These are phyloP conservation scores for Drosophila rellima DNA, from an alignment of 2,888 invertebrate species.

Conservation along the genomic window DNA sequence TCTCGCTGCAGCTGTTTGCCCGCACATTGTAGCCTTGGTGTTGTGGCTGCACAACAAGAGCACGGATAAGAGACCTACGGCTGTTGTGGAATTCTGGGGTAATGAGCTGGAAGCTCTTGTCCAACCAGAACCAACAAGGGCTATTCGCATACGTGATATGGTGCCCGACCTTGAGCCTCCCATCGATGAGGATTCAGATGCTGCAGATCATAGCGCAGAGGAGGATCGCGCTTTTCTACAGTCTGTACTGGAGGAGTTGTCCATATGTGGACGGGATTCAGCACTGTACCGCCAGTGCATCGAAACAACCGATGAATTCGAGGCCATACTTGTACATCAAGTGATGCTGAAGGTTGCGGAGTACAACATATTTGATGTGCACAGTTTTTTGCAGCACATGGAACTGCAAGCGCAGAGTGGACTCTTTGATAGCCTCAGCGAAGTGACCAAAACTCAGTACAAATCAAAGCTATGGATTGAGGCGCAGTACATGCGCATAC, in stretches of 20 bases:
- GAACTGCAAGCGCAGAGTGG: conserved; percentile 82
- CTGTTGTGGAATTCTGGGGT: conserved; percentile 82
- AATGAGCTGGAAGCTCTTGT: conserved; percentile 76
- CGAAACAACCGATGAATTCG: conserved; percentile 83
- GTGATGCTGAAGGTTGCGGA: conserved; percentile 80
- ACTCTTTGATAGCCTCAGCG: conserved; percentile 79
- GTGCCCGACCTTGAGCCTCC: conserved; percentile 75
- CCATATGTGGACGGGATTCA: conserved; percentile 79
- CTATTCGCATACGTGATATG: conserved; percentile 81
- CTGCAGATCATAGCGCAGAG: conserved; percentile 59
- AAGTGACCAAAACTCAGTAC: conserved; percentile 81
- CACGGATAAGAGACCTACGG: conserved; percentile 63
- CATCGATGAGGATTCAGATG: conserved; percentile 72
- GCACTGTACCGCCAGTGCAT: conserved; percentile 83
- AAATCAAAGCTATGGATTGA: conserved; percentile 84
- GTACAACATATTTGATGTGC: conserved; percentile 81
- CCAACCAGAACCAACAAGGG: conserved; percentile 65
- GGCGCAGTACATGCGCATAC: conserved; percentile 84
- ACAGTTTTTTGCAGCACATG: conserved; percentile 81
- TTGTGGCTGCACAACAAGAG: conserved; percentile 84
- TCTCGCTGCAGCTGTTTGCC: conserved; percentile 69
- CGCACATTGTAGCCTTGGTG: conserved; percentile 81
- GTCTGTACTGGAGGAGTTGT: conserved; percentile 82
- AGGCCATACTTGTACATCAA: conserved; percentile 83
- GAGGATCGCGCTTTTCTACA: conserved; percentile 80